Percentiles rank a stretch among this genome's conserved stretches.
These are phyloP conservation scores for Aromia moschata DNA, from an alignment of 2,888 invertebrate genomes.

Conservation along the genomic window DNA sequence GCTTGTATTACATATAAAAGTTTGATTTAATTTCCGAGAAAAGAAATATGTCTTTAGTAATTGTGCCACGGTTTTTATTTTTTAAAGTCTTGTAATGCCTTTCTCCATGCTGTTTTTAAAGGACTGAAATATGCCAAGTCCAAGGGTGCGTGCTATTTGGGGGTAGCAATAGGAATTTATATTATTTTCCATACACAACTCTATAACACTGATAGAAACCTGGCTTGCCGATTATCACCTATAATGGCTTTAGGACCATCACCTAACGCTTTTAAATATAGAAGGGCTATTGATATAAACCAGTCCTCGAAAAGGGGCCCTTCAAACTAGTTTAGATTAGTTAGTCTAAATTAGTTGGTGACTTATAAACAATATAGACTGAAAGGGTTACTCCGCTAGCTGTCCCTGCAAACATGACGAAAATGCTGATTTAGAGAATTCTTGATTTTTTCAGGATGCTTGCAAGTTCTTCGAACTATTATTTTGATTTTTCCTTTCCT, in stretches of 20 bases:
- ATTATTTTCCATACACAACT: constrained; percentile 8
- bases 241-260: constrained; percentile 7
- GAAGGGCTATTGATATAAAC: constrained; percentile 10
- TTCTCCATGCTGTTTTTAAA: constrained; percentile 13
- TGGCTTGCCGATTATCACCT: constrained; percentile 9
- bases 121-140: constrained; percentile 13
- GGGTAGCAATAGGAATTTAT: constrained; percentile 6
- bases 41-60: background rate
- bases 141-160: constrained; percentile 11
- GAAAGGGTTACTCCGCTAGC: constrained; percentile 1
- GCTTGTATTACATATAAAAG: background rate
- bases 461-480: constrained; percentile 13
- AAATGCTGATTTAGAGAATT: background rate
- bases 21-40: background rate
- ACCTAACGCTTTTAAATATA: background rate
- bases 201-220: constrained; percentile 4
- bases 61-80: background rate
- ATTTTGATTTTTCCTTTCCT: constrained; percentile 5
- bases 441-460: constrained; percentile 7
- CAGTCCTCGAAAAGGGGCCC: constrained; percentile 9
- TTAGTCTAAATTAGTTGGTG: constrained; percentile 12
- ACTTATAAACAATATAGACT: constrained; percentile 11
- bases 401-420: constrained; percentile 12
- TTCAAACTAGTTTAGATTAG: constrained; percentile 15
- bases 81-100: constrained; percentile 1